These are phyloP conservation scores for Epizoanthus ramosus DNA, from an alignment of 92 coral and sea anemone species.

Conservation along the genomic window DNA sequence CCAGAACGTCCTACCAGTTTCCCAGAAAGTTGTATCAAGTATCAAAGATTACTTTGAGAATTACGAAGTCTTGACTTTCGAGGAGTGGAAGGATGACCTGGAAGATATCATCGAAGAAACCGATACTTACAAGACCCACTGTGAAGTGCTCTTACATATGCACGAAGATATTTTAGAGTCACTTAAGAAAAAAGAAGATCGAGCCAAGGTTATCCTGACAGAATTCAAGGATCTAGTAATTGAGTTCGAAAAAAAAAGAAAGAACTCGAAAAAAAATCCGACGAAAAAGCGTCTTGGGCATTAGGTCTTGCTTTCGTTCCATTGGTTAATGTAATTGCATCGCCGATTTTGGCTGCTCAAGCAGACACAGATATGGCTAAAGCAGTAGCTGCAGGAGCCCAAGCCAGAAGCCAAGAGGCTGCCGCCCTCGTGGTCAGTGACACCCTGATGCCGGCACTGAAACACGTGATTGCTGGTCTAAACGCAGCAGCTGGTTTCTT, in stretches of 20 bases:
- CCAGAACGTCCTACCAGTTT: constrained; percentile 53
- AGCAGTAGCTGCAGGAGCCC: constrained; percentile 55
- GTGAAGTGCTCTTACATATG: no score
- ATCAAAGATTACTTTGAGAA: constrained; percentile 61
- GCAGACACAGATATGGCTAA: constrained; percentile 47
- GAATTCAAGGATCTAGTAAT: constrained; percentile 54
- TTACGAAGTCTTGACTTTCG: constrained; percentile 55
- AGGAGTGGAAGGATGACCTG: constrained; percentile 57
- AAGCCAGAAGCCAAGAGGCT: constrained; percentile 45
- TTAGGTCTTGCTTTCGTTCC: constrained; percentile 56
- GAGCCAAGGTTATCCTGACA: constrained; percentile 48
- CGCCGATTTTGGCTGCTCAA: constrained; percentile 38
- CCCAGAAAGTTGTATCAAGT: constrained; percentile 49
- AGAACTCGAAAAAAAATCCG: no score
- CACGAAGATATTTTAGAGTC: constrained; percentile 58
- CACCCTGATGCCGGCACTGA: constrained; percentile 6
- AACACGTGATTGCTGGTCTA: constrained; percentile 3
- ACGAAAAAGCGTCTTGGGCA: no score
- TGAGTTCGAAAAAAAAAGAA: constrained; percentile 49
- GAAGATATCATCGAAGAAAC: constrained; percentile 59
- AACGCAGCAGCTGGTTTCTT: no score
- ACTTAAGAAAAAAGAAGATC: constrained; percentile 60
- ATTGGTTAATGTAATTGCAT: constrained; percentile 54
- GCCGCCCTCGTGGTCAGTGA: constrained; percentile 36
- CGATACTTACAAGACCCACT: no score